Evolutionary conservation across 1,140 invertebrate species (phyloP), one percentile per base, ranked within the genome.

Genomic region (Eurosta solidaginis): DNA sequence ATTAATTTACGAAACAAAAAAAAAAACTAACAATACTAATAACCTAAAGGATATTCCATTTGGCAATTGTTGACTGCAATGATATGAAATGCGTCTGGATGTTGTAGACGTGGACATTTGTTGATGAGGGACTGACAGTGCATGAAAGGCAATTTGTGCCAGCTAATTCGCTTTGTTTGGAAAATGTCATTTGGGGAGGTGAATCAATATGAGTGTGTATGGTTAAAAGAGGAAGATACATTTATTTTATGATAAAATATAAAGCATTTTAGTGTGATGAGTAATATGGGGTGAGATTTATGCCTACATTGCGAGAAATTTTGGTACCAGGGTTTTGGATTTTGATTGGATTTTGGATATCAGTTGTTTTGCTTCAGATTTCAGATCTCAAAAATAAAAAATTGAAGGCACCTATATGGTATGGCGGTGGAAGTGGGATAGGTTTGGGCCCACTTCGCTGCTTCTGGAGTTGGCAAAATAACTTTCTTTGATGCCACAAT

Each of bases 51-150:
- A 47, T 33, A 74, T 74, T 17, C 44, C 12, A 17, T 29, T 45
- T 25, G 7, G 44, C 22, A 74, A n/a, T 40, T 63, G 54, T 68
- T 68, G 59, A 40, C 36, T 68, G 59, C 5, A 1, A 0, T 59
- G 17, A 33, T 6, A 33, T 12, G 2, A 29, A 33, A 29, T 63
- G 54, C 17, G 50, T 12, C 27, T 54, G 6, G 14, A 5, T 59
- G 54, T 5, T 25, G 12, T 54, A 4, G 3, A 14, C 27, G 54
- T n/a, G 25, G 14, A n/a, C 27, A 29, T 40, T 36, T 14, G 59
- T 85, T 85, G 84, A 85, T 85, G 83, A 85, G 84, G 84, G 84
- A 85, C 84, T 84, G 84, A 85, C 84, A 85, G 82, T 85, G 84
- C 74, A 50, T 76, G 82, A 85, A 83, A 85, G 82, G 82, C 83